phyloP scores from a whole-genome alignment of 1,140 invertebrate genomes.

The Aphis gossypii region DNA sequence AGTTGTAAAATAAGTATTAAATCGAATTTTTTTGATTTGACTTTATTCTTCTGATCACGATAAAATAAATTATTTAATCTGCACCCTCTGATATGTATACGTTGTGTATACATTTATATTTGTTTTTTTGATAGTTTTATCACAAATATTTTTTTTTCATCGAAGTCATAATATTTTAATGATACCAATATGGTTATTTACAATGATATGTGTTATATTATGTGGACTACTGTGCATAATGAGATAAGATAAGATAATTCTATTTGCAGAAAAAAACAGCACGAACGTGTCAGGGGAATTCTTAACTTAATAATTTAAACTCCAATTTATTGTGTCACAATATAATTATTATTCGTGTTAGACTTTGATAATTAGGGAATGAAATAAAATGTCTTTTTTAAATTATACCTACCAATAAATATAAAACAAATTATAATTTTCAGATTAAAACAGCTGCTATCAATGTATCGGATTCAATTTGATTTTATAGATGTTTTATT shows the following conservation, averaged over 20 bases:
- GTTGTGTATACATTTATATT: not conserved
- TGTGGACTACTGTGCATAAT: not conserved
- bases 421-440: not conserved
- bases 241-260: not conserved
- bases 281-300: not conserved
- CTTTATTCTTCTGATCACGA: not conserved
- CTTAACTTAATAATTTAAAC: constrained; percentile 25
- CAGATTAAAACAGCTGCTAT: constrained; percentile 35
- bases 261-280: not conserved
- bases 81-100: not conserved
- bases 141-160: not conserved
- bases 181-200: not conserved
- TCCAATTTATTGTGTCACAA: not conserved
- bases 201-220: not conserved
- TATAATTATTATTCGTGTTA: not conserved
- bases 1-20: too few species aligned
- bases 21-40: too few species aligned
- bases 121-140: not conserved
- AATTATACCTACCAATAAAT: not conserved
- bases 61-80: not conserved
- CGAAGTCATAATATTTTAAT: not conserved
- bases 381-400: not conserved
- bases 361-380: not conserved
- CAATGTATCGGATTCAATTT: constrained; percentile 41
- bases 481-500: constrained; percentile 37